Evolutionary conservation across 2,113 vertebrate species (phyloP).

Genomic region (Microtus pennsylvanicus): DNA sequence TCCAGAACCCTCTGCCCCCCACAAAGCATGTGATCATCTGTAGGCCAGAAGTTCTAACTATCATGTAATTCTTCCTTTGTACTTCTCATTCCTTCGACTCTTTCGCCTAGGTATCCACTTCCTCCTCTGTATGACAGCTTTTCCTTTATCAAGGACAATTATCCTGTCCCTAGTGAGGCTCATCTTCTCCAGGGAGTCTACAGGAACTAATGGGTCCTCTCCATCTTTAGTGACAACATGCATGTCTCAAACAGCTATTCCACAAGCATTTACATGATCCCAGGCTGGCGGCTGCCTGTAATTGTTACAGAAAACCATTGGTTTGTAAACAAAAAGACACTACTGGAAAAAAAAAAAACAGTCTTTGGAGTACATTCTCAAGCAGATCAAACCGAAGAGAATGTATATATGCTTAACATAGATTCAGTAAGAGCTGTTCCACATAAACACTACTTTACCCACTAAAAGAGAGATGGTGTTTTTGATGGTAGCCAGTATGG

Average conservation of each 20-base stretch:
- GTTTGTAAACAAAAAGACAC: constrained; percentile 60
- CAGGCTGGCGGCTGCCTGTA: constrained; percentile 60
- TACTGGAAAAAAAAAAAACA: neutral
- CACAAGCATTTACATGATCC: constrained; percentile 67
- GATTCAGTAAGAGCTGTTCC: neutral
- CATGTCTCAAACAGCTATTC: constrained; percentile 65
- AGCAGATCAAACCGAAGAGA: constrained; percentile 55
- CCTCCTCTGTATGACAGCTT: constrained; percentile 1
- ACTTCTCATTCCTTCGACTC: constrained; percentile 14
- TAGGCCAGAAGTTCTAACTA: neutral
- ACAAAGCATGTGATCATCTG: neutral
- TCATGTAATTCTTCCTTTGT: neutral
- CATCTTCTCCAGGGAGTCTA: constrained; percentile 64
- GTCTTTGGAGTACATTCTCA: constrained; percentile 31
- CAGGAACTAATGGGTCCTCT: constrained; percentile 51
- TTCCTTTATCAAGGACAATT: constrained; percentile 58
- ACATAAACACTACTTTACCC: neutral
- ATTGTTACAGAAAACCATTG: constrained; percentile 68
- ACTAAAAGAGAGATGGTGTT: neutral
- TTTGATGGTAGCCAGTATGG: neutral
- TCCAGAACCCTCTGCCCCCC: neutral
- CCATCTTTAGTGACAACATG: constrained; percentile 66
- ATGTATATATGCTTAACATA: neutral
- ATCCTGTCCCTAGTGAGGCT: constrained; percentile 63
- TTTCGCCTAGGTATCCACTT: neutral